Conservation (phyloP, 2,888 invertebrate species). For the Syrphus vitripennis region DNA sequence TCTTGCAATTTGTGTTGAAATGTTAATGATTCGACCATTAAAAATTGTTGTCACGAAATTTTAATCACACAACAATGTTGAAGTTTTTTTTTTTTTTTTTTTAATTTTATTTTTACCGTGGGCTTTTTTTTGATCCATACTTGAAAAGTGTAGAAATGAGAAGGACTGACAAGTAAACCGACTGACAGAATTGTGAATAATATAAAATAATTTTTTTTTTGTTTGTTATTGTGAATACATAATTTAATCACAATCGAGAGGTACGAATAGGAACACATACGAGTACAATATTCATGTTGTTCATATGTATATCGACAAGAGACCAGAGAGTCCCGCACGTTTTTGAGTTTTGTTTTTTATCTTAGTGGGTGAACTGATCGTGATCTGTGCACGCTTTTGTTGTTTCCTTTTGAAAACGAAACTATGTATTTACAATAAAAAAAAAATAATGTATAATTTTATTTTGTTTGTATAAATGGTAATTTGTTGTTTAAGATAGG, state of each 20-base stretch:
- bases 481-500: conserved; percentile 7
- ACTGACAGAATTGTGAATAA: conserved; percentile 56
- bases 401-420: neutral
- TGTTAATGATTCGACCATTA: conserved; percentile 61
- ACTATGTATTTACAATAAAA: neutral
- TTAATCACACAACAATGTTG: conserved; percentile 19
- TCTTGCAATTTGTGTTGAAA: conserved; percentile 48
- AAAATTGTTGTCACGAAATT: conserved; percentile 63
- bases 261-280: neutral
- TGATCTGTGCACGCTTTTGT: conserved; percentile 61
- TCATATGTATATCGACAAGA: conserved; percentile 19
- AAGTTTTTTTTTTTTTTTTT: neutral
- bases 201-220: conserved; percentile 26
- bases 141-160: neutral
- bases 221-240: conserved; percentile 1
- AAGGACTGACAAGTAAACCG: conserved; percentile 47
- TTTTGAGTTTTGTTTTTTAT: conserved; percentile 35
- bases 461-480: neutral
- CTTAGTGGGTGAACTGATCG: conserved; percentile 66
- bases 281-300: neutral
- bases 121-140: conserved; percentile 14
- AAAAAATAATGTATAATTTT: neutral
- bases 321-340: conserved; percentile 50
- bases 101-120: neutral
- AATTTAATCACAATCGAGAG: conserved; percentile 53